Conservation (phyloP, 1,140 invertebrate genomes). For the Mizuhopecten yessoensis region DNA sequence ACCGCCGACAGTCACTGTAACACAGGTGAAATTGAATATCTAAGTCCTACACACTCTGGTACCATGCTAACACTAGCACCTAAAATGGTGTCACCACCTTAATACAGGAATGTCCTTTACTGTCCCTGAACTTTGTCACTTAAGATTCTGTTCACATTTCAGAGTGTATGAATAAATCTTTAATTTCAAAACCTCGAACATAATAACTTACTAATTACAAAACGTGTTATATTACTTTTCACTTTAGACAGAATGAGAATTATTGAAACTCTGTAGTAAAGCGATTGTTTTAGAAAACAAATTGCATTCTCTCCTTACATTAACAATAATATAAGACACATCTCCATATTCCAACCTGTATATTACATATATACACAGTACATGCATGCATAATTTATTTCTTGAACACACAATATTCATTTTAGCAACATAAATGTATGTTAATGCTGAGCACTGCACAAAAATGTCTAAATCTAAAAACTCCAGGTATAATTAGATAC, state of each 20-base stretch:
- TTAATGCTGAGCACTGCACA: neutral
- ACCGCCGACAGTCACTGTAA: too few relatives aligned
- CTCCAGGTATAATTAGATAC: neutral
- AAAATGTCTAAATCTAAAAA: conserved; percentile 1
- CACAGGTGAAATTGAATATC: neutral
- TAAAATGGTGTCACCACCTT: neutral
- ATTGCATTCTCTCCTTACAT: neutral
- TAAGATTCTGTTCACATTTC: neutral
- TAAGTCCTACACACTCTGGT: neutral
- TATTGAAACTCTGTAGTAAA: neutral
- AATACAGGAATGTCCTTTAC: neutral
- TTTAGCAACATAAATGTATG: neutral
- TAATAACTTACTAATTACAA: conserved; percentile 1
- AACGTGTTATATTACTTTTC: neutral
- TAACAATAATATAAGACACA: neutral
- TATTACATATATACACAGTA: neutral
- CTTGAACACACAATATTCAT: neutral
- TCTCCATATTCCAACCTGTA: neutral
- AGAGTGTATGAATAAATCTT: neutral
- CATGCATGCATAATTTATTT: neutral
- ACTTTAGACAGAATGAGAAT: neutral
- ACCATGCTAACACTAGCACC: neutral
- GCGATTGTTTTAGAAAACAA: neutral
- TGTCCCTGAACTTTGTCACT: neutral
- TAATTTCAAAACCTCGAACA: neutral